Conservation (phyloP, 2,797 vertebrate species). For the Danio aesculapii region DNA sequence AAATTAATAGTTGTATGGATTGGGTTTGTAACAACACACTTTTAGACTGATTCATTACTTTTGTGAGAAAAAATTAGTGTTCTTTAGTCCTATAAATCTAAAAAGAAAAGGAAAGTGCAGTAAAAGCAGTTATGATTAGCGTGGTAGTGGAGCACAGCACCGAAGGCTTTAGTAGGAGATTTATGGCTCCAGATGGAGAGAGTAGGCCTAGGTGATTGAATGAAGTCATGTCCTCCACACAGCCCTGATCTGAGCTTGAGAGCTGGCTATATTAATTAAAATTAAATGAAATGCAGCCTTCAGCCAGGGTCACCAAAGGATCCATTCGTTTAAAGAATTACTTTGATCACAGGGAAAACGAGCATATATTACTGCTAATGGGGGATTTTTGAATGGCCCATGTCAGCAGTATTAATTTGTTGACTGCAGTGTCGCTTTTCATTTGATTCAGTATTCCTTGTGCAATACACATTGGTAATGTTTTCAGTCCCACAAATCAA, state of each 20-base stretch:
- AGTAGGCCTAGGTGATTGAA: conserved; percentile 56
- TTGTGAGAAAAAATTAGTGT: not conserved
- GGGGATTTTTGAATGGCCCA: conserved; percentile 25
- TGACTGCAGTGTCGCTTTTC: conserved; percentile 17
- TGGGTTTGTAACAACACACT: not conserved
- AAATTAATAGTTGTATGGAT: not conserved
- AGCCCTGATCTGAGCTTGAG: conserved; percentile 41
- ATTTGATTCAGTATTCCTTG: conserved; percentile 3
- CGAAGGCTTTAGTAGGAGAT: conserved; percentile 33
- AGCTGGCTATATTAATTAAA: conserved; percentile 61
- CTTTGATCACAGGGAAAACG: conserved; percentile 39
- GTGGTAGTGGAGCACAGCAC: not conserved
- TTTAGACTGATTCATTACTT: not conserved
- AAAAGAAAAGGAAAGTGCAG: not conserved
- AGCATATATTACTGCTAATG: conserved; percentile 41
- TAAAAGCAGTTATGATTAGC: not conserved
- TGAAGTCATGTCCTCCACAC: conserved; percentile 50
- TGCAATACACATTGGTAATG: not conserved
- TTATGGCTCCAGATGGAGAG: conserved; percentile 48
- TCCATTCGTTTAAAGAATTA: conserved; percentile 39
- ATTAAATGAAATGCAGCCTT: conserved; percentile 64
- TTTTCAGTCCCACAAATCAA: not conserved
- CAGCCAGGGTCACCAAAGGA: conserved; percentile 44
- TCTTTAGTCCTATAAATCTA: not conserved
- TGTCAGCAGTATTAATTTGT: conserved; percentile 37